Conservation (phyloP, 2,888 invertebrate species). For the Panzeria rudis region DNA sequence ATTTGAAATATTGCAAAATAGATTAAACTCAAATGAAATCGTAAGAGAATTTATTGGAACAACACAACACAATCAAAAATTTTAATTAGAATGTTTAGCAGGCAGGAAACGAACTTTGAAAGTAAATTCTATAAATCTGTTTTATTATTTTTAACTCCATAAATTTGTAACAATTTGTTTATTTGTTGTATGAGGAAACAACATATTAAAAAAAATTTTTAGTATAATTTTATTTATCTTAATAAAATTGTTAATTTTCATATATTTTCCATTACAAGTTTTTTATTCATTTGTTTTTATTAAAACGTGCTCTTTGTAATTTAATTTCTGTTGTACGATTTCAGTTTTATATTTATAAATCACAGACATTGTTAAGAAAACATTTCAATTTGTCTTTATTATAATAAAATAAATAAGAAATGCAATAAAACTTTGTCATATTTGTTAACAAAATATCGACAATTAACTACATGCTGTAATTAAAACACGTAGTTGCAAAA, state of each 20-base stretch:
- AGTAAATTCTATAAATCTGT: not conserved
- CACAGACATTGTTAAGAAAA: conserved; percentile 13
- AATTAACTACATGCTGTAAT: conserved; percentile 51
- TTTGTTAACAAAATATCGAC: conserved; percentile 33
- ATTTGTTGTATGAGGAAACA: conserved; percentile 8
- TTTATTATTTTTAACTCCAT: too few relatives aligned
- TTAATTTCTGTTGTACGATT: not conserved
- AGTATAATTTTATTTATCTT: not conserved
- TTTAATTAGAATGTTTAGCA: not conserved
- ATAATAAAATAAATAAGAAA: conserved; percentile 23
- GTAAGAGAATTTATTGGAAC: not conserved
- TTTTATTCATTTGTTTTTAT: too few relatives aligned
- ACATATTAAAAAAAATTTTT: not conserved
- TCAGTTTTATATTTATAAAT: not conserved
- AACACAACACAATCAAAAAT: too few relatives aligned
- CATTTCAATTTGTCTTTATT: conserved; percentile 31
- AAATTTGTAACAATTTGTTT: not conserved
- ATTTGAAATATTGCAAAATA: not conserved
- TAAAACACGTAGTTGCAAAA: conserved; percentile 47
- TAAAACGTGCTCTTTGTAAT: conserved; percentile 16
- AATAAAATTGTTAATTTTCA: not conserved
- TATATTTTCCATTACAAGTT: conserved; percentile 2
- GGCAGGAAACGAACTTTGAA: not conserved
- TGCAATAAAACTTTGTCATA: conserved; percentile 39
- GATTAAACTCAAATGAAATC: not conserved